A percentile compares a stretch with the other conserved stretches of the same genome.
Conservation (phyloP, 2,888 invertebrate genomes). For the Dicranocentrus wangi region DNA sequence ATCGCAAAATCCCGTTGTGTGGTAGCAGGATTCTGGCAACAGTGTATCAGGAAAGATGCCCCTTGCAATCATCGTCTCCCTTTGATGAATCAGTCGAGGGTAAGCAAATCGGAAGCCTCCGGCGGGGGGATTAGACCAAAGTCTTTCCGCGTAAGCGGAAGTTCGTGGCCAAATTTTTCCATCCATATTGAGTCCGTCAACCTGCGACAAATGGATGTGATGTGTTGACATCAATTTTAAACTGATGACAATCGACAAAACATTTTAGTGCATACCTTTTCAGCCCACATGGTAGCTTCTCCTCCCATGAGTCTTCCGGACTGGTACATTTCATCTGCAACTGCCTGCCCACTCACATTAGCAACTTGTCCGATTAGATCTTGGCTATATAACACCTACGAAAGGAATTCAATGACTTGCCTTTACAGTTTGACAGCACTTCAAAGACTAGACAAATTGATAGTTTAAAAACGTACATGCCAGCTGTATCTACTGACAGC, state of each 20-base stretch:
- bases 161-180: constrained; percentile 87
- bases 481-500: constrained; percentile 67
- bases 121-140: constrained; percentile 84
- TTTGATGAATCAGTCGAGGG: constrained; percentile 81
- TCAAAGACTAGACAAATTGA: too few relatives aligned
- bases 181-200: constrained; percentile 82
- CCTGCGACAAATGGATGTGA: constrained; percentile 70
- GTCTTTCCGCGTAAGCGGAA: constrained; percentile 87
- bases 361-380: constrained; percentile 47
- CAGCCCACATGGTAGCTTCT: constrained; percentile 90
- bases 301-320: constrained; percentile 79
- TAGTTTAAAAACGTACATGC: constrained; percentile 59
- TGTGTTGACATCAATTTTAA: constrained; percentile 25
- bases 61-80: constrained; percentile 82
- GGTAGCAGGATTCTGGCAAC: constrained; percentile 86
- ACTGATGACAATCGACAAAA: constrained; percentile 17
- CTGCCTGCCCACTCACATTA: constrained; percentile 43
- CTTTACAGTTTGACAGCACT: too few relatives aligned
- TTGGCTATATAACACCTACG: constrained; percentile 52
- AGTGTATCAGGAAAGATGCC: constrained; percentile 83
- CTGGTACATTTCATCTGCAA: constrained; percentile 56
- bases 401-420: not conserved
- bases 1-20: constrained; percentile 70
- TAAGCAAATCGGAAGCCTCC: constrained; percentile 81
- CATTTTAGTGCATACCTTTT: constrained; percentile 78